Conservation (phyloP, 2,888 invertebrate genomes). For the Bombyx huttoni region DNA sequence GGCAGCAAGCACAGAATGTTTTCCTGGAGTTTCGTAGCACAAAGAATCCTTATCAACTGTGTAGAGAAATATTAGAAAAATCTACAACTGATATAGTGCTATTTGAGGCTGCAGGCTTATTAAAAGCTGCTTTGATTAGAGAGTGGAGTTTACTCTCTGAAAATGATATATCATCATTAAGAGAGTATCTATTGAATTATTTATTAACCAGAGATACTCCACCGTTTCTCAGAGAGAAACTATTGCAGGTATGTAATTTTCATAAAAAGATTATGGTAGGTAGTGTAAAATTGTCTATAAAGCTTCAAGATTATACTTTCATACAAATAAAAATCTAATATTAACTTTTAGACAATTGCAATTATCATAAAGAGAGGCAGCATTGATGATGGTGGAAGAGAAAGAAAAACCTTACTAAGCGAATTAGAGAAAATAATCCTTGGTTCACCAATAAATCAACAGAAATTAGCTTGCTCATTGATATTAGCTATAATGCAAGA, state of each 20-base stretch:
- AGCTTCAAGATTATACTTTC: background rate
- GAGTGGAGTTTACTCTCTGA: slow-evolving; percentile 86
- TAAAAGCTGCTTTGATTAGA: slow-evolving; percentile 85
- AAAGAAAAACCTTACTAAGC: slow-evolving; percentile 76
- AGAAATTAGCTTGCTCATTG: slow-evolving; percentile 87
- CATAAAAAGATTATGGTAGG: background rate
- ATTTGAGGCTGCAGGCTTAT: slow-evolving; percentile 88
- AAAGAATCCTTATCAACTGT: slow-evolving; percentile 85
- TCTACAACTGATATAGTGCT: slow-evolving; percentile 83
- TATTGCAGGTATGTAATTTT: slow-evolving; percentile 71
- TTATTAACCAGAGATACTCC: slow-evolving; percentile 79
- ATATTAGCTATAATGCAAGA: slow-evolving; percentile 89
- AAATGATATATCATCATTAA: slow-evolving; percentile 77
- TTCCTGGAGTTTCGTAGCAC: slow-evolving; percentile 87
- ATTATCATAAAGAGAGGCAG: slow-evolving; percentile 90
- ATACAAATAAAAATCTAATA: background rate
- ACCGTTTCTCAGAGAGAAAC: slow-evolving; percentile 82
- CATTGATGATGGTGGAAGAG: slow-evolving; percentile 80
- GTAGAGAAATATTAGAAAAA: slow-evolving; percentile 83
- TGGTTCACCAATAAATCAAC: slow-evolving; percentile 83
- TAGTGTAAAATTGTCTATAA: background rate
- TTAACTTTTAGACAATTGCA: slow-evolving; percentile 77
- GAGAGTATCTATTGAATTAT: slow-evolving; percentile 85
- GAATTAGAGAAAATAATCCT: slow-evolving; percentile 85
- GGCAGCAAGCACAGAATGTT: slow-evolving; percentile 85